These are phyloP conservation scores for Drosophila buzzatii DNA, from an alignment of 2,888 invertebrate genomes.

Conservation along the genomic window DNA sequence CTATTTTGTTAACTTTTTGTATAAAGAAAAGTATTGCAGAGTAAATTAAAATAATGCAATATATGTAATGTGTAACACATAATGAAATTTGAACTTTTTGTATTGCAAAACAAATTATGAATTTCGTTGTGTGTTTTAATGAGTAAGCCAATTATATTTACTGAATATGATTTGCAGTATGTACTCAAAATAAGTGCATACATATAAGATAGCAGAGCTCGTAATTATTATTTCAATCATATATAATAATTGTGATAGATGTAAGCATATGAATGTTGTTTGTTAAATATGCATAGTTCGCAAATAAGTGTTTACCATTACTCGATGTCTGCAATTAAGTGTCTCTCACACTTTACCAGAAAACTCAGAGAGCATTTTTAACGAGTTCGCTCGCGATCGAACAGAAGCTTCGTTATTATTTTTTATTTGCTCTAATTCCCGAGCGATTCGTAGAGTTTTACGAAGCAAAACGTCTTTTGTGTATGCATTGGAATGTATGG, in stretches of 20 bases:
- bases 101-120: background rate
- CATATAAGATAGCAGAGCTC: background rate
- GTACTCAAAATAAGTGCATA: background rate
- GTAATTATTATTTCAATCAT: background rate
- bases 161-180: background rate
- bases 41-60: no score
- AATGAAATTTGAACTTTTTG: background rate
- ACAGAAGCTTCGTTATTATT: no score
- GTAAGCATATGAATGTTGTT: background rate
- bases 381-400: no score
- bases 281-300: no score
- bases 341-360: no score
- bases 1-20: background rate
- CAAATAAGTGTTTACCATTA: no score
- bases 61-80: background rate
- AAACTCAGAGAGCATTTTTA: no score
- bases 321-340: no score
- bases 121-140: background rate
- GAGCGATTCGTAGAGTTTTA: no score
- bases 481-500: no score
- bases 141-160: background rate
- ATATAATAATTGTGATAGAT: background rate
- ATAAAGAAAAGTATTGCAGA: background rate
- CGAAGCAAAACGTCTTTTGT: no score
- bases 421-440: no score